Evolutionary conservation across 2,797 vertebrate genomes (phyloP), one percentile per base, ranked within the genome.

Genomic region (Esox masquinongy): DNA sequence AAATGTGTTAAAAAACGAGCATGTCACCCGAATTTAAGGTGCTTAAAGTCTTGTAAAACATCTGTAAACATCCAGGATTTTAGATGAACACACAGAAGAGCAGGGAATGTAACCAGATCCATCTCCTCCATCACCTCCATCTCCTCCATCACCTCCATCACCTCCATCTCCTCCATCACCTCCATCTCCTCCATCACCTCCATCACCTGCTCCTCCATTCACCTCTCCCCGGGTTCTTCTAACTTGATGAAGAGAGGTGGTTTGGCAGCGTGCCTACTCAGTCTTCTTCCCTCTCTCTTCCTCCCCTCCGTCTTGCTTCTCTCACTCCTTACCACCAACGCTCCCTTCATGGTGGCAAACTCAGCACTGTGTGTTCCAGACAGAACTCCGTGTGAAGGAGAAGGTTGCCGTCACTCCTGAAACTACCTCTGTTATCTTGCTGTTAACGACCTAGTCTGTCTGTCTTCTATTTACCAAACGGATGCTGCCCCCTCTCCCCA

Each of bases 341-440:
- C 50, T 36, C 36, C 19, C 31, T 31, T 68, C 49, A 34, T 70
- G 12, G 74, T 39, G 75, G 84, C 77, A 26, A 19, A 67, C 67
- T 84, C 76, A 80, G 82, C 77, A 83, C 76, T 80, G 53, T 47
- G 53, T 47, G 49, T 68, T 51, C 26, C 68, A 73, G 64, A 70
- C 78, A 77, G 75, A 70, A 47, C 43, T 12, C 43, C 12, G 43
- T 11, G 70, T 78, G 75, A 80, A 74, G 75, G 61, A 77, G 79
- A 69, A 68, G 9, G 43, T 47, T 47, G 3, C 43, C 43, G 43
- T 47, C 43, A 47, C 43, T 47, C 72, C 72, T 83, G 81, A 80
- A 76, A 80, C 76, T 83, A 74, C 81, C 15, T 56, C 47, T 29
- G 17, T 59, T 39, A 66, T 56, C 59, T 63, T 73, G 71, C 19